Conservation (phyloP, 2,113 vertebrate genomes). For the Chaetodon auriga region DNA sequence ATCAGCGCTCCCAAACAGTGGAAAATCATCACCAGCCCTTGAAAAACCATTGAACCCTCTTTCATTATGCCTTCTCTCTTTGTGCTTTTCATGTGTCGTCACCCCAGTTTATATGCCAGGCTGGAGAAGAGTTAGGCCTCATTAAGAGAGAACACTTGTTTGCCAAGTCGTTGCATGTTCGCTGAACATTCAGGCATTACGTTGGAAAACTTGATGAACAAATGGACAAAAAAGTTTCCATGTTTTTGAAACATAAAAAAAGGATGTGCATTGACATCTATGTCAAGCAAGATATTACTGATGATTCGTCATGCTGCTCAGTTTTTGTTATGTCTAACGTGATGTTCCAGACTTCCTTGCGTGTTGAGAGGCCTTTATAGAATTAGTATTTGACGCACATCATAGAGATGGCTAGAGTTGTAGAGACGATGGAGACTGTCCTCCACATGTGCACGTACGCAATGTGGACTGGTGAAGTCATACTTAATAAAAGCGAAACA, state of each 20-base stretch:
- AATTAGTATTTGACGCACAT: slow-evolving; percentile 16
- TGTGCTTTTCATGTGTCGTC: slow-evolving; percentile 32
- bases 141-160: slow-evolving; percentile 31
- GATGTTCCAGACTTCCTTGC: not conserved
- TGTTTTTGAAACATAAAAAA: slow-evolving; percentile 37
- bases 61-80: slow-evolving; percentile 25
- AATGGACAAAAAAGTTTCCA: slow-evolving; percentile 23
- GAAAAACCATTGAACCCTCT: slow-evolving; percentile 29
- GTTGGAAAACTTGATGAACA: slow-evolving; percentile 52
- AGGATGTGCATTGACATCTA: not conserved
- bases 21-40: slow-evolving; percentile 36
- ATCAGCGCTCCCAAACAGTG: slow-evolving; percentile 13
- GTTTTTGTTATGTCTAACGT: not conserved
- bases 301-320: not conserved
- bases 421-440: not conserved
- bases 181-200: slow-evolving; percentile 28
- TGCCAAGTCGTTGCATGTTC: slow-evolving; percentile 55
- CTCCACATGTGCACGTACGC: slow-evolving; percentile 23
- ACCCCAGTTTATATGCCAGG: slow-evolving; percentile 40
- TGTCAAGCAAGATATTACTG: slow-evolving; percentile 1
- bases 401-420: not conserved
- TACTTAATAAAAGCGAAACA: slow-evolving; percentile 20
- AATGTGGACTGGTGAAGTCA: slow-evolving; percentile 54
- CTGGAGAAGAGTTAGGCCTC: slow-evolving; percentile 34
- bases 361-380: not conserved